A percentile compares a stretch with the other conserved stretches of the same genome.
Conservation (phyloP, 2,797 vertebrate species). For the Malacoraja senta region DNA sequence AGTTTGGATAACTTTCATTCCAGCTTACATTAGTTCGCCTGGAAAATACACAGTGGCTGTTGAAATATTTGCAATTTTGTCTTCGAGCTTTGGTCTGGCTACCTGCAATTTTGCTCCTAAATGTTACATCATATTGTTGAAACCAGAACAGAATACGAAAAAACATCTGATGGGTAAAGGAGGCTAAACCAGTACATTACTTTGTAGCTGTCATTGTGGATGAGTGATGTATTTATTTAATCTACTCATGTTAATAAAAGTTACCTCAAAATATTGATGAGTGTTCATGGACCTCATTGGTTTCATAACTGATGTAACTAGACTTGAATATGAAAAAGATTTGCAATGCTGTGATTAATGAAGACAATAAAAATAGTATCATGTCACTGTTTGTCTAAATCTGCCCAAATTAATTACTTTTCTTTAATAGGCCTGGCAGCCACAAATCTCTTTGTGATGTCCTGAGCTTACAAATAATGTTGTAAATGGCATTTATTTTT, state of each 20-base stretch:
- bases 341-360: not conserved
- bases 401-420: not conserved
- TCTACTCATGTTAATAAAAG: not conserved
- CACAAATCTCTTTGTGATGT: no score
- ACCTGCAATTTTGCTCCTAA: constrained; percentile 61
- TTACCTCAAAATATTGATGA: not conserved
- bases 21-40: constrained; percentile 63
- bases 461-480: no score
- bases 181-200: not conserved
- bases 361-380: constrained; percentile 13
- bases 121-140: constrained; percentile 61
- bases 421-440: not conserved
- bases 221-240: not conserved
- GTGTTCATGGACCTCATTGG: not conserved
- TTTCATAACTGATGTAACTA: not conserved
- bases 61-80: constrained; percentile 65
- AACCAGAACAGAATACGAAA: constrained; percentile 59
- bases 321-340: not conserved
- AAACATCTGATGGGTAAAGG: constrained; percentile 54
- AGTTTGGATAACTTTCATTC: constrained; percentile 64
- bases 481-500: no score
- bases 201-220: not conserved
- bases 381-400: not conserved
- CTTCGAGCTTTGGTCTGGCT: constrained; percentile 58
- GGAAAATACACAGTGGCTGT: constrained; percentile 65